These are phyloP conservation scores for Callyntrura guangdongensis DNA, from an alignment of 2,888 invertebrate genomes.

Conservation along the genomic window DNA sequence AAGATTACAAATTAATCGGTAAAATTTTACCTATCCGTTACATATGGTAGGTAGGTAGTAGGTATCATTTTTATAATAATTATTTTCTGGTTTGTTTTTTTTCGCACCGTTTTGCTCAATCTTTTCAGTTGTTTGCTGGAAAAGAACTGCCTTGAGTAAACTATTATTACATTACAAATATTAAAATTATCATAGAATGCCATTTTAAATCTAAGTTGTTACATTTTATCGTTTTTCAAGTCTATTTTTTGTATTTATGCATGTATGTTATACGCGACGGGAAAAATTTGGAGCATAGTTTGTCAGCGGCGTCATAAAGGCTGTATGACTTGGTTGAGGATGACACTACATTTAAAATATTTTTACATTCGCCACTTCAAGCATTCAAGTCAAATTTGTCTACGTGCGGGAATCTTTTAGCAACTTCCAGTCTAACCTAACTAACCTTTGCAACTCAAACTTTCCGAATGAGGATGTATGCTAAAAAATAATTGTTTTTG, in stretches of 20 bases:
- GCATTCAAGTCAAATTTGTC: no score
- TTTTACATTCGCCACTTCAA: no score
- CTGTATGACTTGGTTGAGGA: no score
- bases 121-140: conserved; percentile 43
- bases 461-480: no score
- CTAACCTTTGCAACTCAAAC: no score
- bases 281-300: not conserved
- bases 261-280: not conserved
- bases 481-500: no score
- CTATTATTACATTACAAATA: not conserved
- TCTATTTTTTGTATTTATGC: no score
- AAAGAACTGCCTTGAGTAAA: conserved; percentile 32
- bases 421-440: no score
- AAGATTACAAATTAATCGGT: conserved; percentile 19
- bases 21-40: conserved; percentile 11
- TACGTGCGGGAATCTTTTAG: no score
- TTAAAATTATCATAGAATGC: conserved; percentile 5
- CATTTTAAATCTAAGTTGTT: no score
- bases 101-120: conserved; percentile 65
- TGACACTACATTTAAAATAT: not conserved
- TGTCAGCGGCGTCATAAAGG: no score
- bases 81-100: conserved; percentile 32
- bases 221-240: no score
- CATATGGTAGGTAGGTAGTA: conserved; percentile 24
- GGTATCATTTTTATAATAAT: conserved; percentile 9